phyloP scores from a whole-genome alignment of 2,113 vertebrate genomes.

The Forbesichthys papilliferus region DNA sequence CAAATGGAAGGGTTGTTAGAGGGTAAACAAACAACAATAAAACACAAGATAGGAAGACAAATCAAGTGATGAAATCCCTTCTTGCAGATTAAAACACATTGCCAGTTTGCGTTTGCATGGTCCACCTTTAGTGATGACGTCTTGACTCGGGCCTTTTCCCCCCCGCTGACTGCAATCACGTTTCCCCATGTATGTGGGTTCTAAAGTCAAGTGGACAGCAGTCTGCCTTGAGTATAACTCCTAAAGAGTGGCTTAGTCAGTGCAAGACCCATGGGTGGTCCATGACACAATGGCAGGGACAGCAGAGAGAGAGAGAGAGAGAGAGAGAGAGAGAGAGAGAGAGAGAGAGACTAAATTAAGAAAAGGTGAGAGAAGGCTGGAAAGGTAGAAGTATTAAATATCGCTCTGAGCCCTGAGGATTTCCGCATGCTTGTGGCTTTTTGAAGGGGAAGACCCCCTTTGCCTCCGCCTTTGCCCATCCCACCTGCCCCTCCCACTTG shows the following conservation, averaged over 20 bases:
- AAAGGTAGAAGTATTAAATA: slow-evolving; percentile 37
- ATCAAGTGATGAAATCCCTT: slow-evolving; percentile 41
- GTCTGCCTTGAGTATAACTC: slow-evolving; percentile 8
- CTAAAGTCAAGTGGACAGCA: slow-evolving; percentile 40
- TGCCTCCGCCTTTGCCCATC: background rate
- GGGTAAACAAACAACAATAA: slow-evolving; percentile 7
- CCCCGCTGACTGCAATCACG: slow-evolving; percentile 7
- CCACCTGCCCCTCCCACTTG: slow-evolving; percentile 5
- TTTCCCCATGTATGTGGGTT: slow-evolving; percentile 35
- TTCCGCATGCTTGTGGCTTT: slow-evolving; percentile 35
- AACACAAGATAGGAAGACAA: slow-evolving; percentile 11
- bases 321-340: slow-evolving; percentile 8
- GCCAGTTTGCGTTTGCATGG: background rate
- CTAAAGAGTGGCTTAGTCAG: slow-evolving; percentile 47
- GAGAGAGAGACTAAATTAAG: slow-evolving; percentile 7
- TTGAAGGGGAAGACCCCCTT: slow-evolving; percentile 28
- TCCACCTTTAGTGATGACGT: background rate
- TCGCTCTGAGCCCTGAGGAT: slow-evolving; percentile 60
- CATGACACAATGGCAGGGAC: slow-evolving; percentile 5
- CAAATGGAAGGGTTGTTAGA: slow-evolving; percentile 52
- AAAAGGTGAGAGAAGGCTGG: slow-evolving; percentile 15
- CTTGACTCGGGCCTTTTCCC: background rate
- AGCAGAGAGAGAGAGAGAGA: slow-evolving; percentile 13
- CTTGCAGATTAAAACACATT: slow-evolving; percentile 18
- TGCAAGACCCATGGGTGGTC: slow-evolving; percentile 33